Percentiles rank a stretch among this genome's conserved stretches.
These are phyloP conservation scores for Drosophila asahinai DNA, from an alignment of 1,140 invertebrate species.

Conservation along the genomic window DNA sequence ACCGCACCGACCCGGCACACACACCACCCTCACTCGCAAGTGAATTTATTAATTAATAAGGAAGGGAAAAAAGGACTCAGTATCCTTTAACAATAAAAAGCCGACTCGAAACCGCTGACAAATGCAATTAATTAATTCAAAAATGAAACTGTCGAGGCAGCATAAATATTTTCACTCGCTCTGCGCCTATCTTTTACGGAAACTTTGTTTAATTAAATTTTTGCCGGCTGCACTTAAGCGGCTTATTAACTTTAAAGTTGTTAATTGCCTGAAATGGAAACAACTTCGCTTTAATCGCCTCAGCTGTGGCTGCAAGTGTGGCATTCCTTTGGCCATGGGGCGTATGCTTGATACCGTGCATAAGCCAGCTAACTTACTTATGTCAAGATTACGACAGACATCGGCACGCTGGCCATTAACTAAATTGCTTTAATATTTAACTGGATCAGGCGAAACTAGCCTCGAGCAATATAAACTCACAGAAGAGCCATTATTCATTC, in stretches of 20 bases:
- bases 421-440: conserved; percentile 51
- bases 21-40: background rate
- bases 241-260: conserved; percentile 66
- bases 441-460: conserved; percentile 13
- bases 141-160: conserved; percentile 59
- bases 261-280: conserved; percentile 59
- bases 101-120: conserved; percentile 65
- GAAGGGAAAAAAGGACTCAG: background rate
- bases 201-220: conserved; percentile 62
- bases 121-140: conserved; percentile 78
- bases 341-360: conserved; percentile 33
- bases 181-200: background rate
- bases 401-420: conserved; percentile 11
- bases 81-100: conserved; percentile 28
- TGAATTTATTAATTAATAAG: conserved; percentile 62
- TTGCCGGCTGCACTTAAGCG: conserved; percentile 35
- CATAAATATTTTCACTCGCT: conserved; percentile 38
- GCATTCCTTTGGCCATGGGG: conserved; percentile 9
- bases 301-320: conserved; percentile 25
- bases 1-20: conserved; percentile 7
- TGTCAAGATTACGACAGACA: conserved; percentile 17
- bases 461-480: conserved; percentile 18
- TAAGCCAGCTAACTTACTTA: conserved; percentile 21
- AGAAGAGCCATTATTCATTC: conserved; percentile 36
- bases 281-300: conserved; percentile 30